Conservation (phyloP, 2,113 vertebrate species). For the Phalacrocorax aristotelis region DNA sequence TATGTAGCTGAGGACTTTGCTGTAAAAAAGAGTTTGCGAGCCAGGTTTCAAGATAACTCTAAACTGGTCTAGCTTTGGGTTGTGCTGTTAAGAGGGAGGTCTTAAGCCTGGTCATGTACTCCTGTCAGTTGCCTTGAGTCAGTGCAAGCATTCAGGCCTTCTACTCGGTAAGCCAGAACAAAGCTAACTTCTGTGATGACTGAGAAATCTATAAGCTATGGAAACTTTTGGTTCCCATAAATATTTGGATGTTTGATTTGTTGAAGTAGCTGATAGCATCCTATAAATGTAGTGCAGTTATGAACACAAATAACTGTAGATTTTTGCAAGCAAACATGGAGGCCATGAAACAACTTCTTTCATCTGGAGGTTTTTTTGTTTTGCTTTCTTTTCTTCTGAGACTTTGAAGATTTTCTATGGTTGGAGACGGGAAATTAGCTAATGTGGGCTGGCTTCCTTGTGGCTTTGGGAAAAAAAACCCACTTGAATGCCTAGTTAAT, state of each 20-base stretch:
- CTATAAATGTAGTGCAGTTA: background rate
- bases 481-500: background rate
- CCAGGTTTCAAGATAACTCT: background rate
- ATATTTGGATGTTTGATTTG: background rate
- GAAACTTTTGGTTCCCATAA: background rate
- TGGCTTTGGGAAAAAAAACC: background rate
- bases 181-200: background rate
- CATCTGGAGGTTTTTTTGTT: background rate
- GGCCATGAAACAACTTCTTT: background rate
- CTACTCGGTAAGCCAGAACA: accelerated
- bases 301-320: background rate
- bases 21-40: background rate
- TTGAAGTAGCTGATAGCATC: background rate
- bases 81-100: background rate
- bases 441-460: background rate
- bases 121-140: background rate
- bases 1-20: background rate
- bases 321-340: accelerated
- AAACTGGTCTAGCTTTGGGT: background rate
- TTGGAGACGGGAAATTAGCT: background rate
- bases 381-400: background rate
- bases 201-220: background rate
- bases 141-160: background rate
- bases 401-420: background rate
- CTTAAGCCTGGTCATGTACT: background rate